Percentiles rank a stretch among this genome's conserved stretches.
phyloP scores from a whole-genome alignment of 1,140 invertebrate species.

The Himalopsyche phryganea region DNA sequence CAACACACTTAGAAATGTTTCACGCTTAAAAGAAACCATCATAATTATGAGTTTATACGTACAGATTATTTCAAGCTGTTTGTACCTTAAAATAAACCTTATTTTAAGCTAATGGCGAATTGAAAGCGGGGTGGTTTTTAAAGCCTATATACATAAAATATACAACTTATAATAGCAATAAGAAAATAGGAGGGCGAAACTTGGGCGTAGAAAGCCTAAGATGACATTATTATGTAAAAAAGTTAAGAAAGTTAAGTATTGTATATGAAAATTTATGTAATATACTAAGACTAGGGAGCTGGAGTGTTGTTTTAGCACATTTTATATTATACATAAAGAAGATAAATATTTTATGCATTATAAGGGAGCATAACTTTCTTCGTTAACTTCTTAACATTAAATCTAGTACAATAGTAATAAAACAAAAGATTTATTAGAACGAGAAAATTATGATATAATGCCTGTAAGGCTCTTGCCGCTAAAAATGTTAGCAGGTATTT shows the following conservation, averaged over 20 bases:
- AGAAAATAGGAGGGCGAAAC: conserved; percentile 33
- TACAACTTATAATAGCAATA: conserved; percentile 35
- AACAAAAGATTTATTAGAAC: conserved; percentile 32
- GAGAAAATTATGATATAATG: conserved; percentile 32
- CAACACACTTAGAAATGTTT: conserved; percentile 5
- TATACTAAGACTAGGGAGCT: conserved; percentile 15
- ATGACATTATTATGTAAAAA: conserved; percentile 36
- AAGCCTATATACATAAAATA: conserved; percentile 30
- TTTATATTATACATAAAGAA: conserved; percentile 35
- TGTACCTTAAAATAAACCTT: conserved; percentile 23
- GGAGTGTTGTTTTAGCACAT: conserved; percentile 30
- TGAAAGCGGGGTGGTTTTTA: conserved; percentile 30
- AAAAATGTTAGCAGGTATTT: not conserved
- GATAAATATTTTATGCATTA: conserved; percentile 34
- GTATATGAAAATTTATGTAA: conserved; percentile 36
- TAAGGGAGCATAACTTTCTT: conserved; percentile 31
- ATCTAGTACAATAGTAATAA: conserved; percentile 32
- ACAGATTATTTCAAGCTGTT: conserved; percentile 24
- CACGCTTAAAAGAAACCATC: not conserved
- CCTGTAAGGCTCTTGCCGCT: not conserved
- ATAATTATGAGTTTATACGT: conserved; percentile 25
- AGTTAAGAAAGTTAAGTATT: conserved; percentile 35
- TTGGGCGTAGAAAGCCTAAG: conserved; percentile 26
- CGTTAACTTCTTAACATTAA: conserved; percentile 33
- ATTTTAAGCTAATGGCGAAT: conserved; percentile 30